Evolutionary conservation across 2,797 vertebrate species (phyloP).

Genomic region (Chelon auratus): DNA sequence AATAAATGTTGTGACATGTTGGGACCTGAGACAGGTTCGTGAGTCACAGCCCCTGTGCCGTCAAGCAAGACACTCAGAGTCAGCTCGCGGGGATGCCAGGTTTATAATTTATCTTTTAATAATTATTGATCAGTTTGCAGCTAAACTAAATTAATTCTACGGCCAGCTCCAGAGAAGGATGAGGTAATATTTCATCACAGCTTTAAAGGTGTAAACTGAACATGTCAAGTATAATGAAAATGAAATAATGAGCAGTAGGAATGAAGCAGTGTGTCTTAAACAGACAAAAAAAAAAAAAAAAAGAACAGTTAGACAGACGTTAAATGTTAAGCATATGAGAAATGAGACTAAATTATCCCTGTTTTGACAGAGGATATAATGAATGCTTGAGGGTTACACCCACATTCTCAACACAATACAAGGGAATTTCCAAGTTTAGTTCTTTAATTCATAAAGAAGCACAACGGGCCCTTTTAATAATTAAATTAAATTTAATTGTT

Average conservation of each 20-base stretch:
- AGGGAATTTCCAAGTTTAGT: not conserved
- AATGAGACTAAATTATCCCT: not conserved
- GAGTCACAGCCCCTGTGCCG: not conserved
- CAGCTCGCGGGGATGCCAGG: not conserved
- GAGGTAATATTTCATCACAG: not conserved
- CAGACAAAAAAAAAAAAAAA: not conserved
- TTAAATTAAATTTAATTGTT: too few species aligned
- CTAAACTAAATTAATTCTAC: not conserved
- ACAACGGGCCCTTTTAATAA: not conserved
- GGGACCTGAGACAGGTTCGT: not conserved
- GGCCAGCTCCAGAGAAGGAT: not conserved
- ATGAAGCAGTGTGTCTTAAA: not conserved
- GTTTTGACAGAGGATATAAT: not conserved
- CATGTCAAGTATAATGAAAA: not conserved
- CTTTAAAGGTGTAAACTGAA: not conserved
- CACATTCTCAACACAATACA: not conserved
- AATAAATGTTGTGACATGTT: conserved; percentile 8
- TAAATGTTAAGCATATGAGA: conserved; percentile 5
- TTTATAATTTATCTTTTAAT: conserved; percentile 9
- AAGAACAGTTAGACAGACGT: not conserved
- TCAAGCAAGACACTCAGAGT: conserved; percentile 13
- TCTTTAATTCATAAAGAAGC: not conserved
- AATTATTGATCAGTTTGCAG: not conserved
- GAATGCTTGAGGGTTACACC: conserved; percentile 1
- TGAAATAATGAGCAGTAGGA: not conserved